phyloP scores from a whole-genome alignment of 2,113 vertebrate species.

The Xenus cinereus region DNA sequence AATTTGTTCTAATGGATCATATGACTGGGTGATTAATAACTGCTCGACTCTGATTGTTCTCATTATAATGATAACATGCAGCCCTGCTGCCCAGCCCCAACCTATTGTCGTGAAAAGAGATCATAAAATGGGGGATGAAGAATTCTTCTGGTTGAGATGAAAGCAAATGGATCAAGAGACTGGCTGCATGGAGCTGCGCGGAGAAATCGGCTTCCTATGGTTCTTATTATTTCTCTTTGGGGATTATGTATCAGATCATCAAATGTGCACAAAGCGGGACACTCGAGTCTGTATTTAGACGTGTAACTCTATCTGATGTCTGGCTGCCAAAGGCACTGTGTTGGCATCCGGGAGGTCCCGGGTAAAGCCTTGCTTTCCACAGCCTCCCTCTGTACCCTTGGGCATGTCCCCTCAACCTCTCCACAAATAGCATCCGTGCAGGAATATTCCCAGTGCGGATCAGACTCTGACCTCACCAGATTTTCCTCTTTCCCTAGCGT shows the following conservation, averaged over 20 bases:
- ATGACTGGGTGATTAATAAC: constrained; percentile 71
- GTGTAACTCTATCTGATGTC: background rate
- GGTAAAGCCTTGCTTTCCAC: background rate
- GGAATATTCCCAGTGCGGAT: background rate
- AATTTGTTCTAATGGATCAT: constrained; percentile 62
- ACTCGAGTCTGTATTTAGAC: background rate
- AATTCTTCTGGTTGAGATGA: constrained; percentile 69
- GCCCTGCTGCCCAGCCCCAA: constrained; percentile 12
- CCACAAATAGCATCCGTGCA: rapidly evolving
- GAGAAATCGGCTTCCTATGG: background rate
- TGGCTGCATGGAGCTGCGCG: background rate
- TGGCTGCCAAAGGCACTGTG: background rate
- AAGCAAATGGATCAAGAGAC: constrained; percentile 51
- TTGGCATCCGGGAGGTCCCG: background rate
- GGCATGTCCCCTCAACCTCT: background rate
- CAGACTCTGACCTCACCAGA: background rate
- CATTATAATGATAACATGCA: constrained; percentile 35
- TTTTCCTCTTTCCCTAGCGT: background rate
- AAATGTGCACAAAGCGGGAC: background rate
- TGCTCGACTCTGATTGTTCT: constrained; percentile 58
- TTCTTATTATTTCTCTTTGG: constrained; percentile 26
- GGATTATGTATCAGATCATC: constrained; percentile 20
- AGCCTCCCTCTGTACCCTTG: background rate
- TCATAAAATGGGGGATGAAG: constrained; percentile 62
- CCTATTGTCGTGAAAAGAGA: background rate